These are phyloP conservation scores for Falcaria lacertinaria DNA, from an alignment of 2,888 invertebrate genomes.

Conservation along the genomic window DNA sequence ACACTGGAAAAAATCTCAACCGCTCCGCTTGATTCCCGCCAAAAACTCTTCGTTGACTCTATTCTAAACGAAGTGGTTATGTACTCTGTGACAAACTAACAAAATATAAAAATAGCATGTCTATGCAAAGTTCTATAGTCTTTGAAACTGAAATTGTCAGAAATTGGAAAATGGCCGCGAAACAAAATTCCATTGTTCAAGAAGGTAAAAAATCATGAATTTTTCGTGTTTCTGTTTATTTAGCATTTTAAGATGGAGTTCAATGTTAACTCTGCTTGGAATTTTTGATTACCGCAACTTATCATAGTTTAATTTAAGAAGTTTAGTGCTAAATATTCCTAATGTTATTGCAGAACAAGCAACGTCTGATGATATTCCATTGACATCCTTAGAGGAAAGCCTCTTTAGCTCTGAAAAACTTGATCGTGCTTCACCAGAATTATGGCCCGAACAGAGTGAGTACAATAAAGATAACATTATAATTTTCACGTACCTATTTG, in stretches of 20 bases:
- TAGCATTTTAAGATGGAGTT: neutral
- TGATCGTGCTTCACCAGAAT: conserved; percentile 95
- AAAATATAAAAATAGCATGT: too few species aligned
- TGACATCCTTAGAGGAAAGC: conserved; percentile 83
- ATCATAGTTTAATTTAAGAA: neutral
- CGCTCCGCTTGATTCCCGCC: too few species aligned
- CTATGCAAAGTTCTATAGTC: neutral
- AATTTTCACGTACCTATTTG: neutral
- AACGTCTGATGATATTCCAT: conserved; percentile 70
- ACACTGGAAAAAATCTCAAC: too few species aligned
- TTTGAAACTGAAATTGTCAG: conserved; percentile 10
- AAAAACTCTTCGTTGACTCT: too few species aligned
- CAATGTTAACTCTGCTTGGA: neutral
- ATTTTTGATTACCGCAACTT: neutral
- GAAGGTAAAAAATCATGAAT: conserved; percentile 69
- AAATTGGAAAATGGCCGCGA: conserved; percentile 82
- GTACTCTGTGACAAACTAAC: too few species aligned
- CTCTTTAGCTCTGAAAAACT: conserved; percentile 93
- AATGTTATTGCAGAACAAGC: conserved; percentile 55
- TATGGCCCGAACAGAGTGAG: conserved; percentile 98
- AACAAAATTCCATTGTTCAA: conserved; percentile 81
- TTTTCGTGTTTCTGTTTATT: neutral
- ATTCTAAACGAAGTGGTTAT: too few species aligned
- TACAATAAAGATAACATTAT: conserved; percentile 15
- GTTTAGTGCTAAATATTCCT: neutral